Base-by-base conservation (phyloP, 2,797 vertebrate species). In the Sebastiscus albofasciatus region DNA sequence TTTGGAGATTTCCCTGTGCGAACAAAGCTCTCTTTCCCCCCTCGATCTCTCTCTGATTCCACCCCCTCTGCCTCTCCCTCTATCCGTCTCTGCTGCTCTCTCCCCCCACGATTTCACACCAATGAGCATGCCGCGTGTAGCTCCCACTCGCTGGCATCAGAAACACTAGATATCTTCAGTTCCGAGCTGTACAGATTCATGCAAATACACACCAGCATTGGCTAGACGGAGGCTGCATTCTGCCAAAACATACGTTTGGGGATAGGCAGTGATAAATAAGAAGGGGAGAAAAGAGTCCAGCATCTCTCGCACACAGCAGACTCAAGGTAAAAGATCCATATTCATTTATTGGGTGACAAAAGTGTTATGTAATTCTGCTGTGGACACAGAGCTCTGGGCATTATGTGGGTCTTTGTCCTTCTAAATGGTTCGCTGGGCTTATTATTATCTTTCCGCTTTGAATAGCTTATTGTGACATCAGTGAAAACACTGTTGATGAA, bases 271-370 rank as follows among this genome's bases (percentile, higher is more conserved):
- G 73, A 67, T 65, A 70, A 59, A 74, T 77, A 77, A 79, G 81
- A 88, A 69, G 87, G 70, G 80, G 79, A 82, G 79, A 76, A 75
- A 62, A 88, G 77, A 77, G 81, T 85, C 88, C 82, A 84, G 73
- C 91, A 78, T 77, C 80, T 82, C 84, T 84, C 75, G 56, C 60
- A 77, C 75, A 87, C 86, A 80, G 74, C 86, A 65, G 87, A 81
- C 82, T 85, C 75, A 94, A 96, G 95, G 95, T 96, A 96, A 94
- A 91, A 55, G 74, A 91, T 92, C 81, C 84, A 90, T 94, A 93
- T 94, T 94, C 18, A 91, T 93, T 84, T 86, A 59, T 72, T 81
- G 42, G 49, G 67, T 81, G 82, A 82, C 79, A 67, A 60, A 59
- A 49, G 59, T 83, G 85, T 93, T 91, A 92, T 84, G 83, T 92